These are phyloP conservation scores for Melanocharis versteri DNA, from an alignment of 2,113 vertebrate genomes.

Conservation along the genomic window DNA sequence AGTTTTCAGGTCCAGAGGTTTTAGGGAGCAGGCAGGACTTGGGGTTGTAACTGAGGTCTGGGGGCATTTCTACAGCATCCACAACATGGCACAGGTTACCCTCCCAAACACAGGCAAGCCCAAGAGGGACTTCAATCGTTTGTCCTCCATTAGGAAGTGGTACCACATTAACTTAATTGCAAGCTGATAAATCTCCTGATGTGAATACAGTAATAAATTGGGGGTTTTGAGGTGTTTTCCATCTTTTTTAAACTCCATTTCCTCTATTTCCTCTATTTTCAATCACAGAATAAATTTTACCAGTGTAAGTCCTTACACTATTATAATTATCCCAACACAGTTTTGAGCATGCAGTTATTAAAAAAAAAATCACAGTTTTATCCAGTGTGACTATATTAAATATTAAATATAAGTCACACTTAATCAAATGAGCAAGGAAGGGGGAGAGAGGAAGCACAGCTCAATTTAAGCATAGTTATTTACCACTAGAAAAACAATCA, in stretches of 20 bases:
- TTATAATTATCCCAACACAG: neutral
- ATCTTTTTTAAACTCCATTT: neutral
- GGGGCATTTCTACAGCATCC: neutral
- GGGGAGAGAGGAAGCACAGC: constrained; percentile 13
- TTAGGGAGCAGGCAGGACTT: neutral
- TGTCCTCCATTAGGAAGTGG: neutral
- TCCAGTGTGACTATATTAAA: neutral
- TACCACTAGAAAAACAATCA: neutral
- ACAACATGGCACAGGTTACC: neutral
- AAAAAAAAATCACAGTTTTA: neutral
- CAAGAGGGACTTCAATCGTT: neutral
- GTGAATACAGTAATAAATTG: neutral
- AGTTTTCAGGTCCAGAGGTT: neutral
- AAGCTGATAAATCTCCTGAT: neutral
- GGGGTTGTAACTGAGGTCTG: neutral
- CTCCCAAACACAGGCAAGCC: neutral
- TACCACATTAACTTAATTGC: neutral
- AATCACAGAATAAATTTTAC: neutral
- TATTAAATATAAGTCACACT: neutral
- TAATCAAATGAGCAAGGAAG: constrained; percentile 11
- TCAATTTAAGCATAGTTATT: constrained; percentile 22
- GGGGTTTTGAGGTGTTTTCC: neutral
- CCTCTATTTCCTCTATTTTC: too few relatives aligned
- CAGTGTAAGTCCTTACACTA: neutral
- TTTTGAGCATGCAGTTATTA: neutral